phyloP scores from a whole-genome alignment of 2,888 invertebrate species.

The Ethmia dodecea region DNA sequence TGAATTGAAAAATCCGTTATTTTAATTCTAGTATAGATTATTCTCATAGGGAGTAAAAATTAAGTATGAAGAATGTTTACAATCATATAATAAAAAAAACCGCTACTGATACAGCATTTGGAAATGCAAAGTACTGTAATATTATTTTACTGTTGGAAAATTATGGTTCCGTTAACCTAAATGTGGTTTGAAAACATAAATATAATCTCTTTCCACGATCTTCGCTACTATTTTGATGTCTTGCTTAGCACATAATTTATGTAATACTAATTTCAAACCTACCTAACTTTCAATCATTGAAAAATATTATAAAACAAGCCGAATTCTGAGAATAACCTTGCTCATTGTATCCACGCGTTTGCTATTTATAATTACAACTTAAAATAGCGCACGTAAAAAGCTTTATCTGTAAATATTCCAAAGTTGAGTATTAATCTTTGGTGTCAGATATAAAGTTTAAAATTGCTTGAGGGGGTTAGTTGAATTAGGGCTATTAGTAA shows the following conservation, averaged over 20 bases:
- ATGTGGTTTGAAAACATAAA: conserved; percentile 49
- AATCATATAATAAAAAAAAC: too few species aligned
- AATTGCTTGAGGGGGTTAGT: conserved; percentile 27
- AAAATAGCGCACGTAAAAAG: conserved; percentile 36
- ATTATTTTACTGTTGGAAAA: conserved; percentile 33
- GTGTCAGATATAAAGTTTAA: conserved; percentile 38
- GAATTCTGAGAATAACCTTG: conserved; percentile 66
- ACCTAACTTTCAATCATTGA: conserved; percentile 52
- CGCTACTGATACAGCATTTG: too few species aligned
- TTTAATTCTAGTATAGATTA: too few species aligned
- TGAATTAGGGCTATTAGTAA: conserved; percentile 38
- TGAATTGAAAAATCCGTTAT: too few species aligned
- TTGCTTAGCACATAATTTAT: conserved; percentile 43
- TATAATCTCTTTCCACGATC: conserved; percentile 45
- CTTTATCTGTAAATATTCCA: conserved; percentile 32
- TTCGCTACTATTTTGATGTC: conserved; percentile 34
- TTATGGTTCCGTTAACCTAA: conserved; percentile 50
- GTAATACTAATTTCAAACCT: conserved; percentile 44
- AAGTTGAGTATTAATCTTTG: conserved; percentile 28
- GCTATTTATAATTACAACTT: conserved; percentile 73
- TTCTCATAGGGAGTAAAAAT: too few species aligned
- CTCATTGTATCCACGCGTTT: conserved; percentile 68
- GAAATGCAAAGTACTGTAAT: too few species aligned
- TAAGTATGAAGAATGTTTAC: too few species aligned
- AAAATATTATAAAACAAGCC: conserved; percentile 59